Conservation (phyloP, 2,113 vertebrate genomes). For the Riparia riparia region DNA sequence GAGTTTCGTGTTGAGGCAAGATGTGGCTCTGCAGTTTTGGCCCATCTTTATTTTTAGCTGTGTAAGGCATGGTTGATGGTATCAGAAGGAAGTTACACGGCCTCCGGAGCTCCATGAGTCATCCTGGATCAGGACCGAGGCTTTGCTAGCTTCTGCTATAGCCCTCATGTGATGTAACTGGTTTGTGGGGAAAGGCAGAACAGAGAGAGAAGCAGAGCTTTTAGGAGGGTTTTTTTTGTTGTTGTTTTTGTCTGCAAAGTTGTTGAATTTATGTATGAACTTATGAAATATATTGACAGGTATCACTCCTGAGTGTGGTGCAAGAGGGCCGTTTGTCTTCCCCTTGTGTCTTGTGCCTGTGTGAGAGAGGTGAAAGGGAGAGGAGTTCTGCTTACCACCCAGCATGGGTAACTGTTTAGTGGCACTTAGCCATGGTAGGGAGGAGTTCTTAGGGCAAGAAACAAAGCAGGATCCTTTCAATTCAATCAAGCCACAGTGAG, state of each 20-base stretch:
- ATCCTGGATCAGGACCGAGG: constrained; percentile 22
- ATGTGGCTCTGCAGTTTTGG: not conserved
- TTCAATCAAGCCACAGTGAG: not conserved
- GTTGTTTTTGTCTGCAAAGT: not conserved
- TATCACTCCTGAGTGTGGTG: not conserved
- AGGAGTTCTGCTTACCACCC: not conserved
- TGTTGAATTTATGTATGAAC: not conserved
- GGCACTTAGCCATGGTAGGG: not conserved
- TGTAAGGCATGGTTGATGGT: not conserved
- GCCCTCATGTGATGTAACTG: not conserved
- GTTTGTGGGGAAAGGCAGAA: not conserved
- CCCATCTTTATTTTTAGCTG: constrained; percentile 43
- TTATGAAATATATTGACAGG: not conserved
- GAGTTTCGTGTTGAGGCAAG: not conserved
- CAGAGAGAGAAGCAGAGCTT: not conserved
- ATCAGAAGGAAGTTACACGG: not conserved
- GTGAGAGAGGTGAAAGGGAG: not conserved
- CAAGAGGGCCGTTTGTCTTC: not conserved
- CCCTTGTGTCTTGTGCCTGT: not conserved
- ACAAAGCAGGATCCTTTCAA: not conserved
- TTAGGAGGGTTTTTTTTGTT: not conserved
- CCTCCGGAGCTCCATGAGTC: constrained; percentile 3
- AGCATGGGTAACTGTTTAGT: not conserved
- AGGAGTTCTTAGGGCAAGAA: not conserved
- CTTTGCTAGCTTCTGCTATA: not conserved